These are phyloP conservation scores for Paedocypris micromegethes DNA, from an alignment of 2,797 vertebrate species.

Conservation along the genomic window DNA sequence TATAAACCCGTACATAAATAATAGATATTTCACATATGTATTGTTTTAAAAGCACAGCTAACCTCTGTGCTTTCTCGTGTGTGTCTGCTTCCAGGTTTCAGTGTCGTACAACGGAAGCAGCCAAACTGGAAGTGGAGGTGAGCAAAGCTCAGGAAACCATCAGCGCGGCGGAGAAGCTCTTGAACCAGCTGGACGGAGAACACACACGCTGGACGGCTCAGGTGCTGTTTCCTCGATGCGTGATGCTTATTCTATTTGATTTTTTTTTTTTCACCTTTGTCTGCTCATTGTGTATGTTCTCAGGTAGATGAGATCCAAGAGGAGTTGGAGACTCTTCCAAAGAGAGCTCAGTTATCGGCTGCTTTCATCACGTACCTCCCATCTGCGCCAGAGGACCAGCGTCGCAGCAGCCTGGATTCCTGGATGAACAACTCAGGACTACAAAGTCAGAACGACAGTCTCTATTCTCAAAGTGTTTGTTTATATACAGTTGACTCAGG, in stretches of 20 bases:
- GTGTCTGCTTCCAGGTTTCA: slow-evolving; percentile 76
- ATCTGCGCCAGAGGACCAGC: slow-evolving; percentile 83
- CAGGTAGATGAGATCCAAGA: slow-evolving; percentile 90
- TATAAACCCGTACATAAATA: too few relatives aligned
- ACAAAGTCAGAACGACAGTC: slow-evolving; percentile 71
- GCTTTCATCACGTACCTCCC: slow-evolving; percentile 96
- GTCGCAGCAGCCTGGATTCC: slow-evolving; percentile 77
- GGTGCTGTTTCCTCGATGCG: slow-evolving; percentile 58
- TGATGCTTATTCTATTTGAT: slow-evolving; percentile 15
- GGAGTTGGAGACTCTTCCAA: slow-evolving; percentile 82
- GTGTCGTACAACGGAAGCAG: slow-evolving; percentile 85
- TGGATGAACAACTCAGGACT: slow-evolving; percentile 85
- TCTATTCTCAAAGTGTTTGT: background rate
- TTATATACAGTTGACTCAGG: too few relatives aligned
- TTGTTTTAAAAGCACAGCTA: background rate
- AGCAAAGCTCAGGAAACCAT: slow-evolving; percentile 88
- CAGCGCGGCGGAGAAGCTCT: slow-evolving; percentile 82
- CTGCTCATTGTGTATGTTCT: slow-evolving; percentile 15
- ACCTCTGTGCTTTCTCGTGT: background rate
- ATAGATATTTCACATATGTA: too few relatives aligned
- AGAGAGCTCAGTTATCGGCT: slow-evolving; percentile 84
- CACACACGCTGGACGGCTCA: slow-evolving; percentile 89
- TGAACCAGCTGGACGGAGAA: slow-evolving; percentile 88
- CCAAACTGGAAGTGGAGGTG: slow-evolving; percentile 90
- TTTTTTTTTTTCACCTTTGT: background rate